Evolutionary conservation across 2,888 invertebrate species (phyloP), one percentile per base, ranked within the genome.

Genomic region (Bellardia bayeri): DNA sequence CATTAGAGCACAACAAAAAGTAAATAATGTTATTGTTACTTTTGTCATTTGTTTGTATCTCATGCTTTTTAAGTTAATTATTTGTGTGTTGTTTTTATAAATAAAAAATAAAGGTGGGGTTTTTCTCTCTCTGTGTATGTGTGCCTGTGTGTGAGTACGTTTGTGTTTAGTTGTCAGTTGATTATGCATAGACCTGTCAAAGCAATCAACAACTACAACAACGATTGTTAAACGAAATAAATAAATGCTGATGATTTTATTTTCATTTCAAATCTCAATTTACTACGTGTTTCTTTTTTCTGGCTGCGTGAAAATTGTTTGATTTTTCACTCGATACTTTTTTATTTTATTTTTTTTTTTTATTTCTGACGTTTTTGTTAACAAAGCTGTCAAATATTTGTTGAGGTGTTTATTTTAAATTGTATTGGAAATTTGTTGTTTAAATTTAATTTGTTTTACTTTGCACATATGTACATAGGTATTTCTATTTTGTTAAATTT

Each of bases 181-280:
- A 64, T 63, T 58, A 72, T 75, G 66, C 64, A 40, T 58, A 66
- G 30, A 69, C 64, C 69, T 82, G 85, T 82, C 85, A 82, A 81
- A 85, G 82, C 69, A 58, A 80, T 86, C 82, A 87, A 64, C 75
- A 63, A 51, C 23, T 4, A 78, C 37, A 72, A 37, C 72, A 79
- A 64, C 54, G n/a, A 45, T 3, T 45, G 4, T 13, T 13, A 3
- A 45, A 45, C n/a, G 51, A 61, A 58, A 71, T 45, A 71, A 79
- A 69, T 79, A 79, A 63, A 83, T 72, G 87, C 69, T 87, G 82
- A 85, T 82, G 81, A 82, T 84, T 79, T 85, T 79, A 82, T 78
- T 85, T 84, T 80, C 61, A 71, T 85, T 84, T 80, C 61, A 71
- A 87, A 81, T 78, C 66, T 87, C 54, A 81, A 81, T 72, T 81